Base-by-base conservation (phyloP, 2,113 vertebrate species). In the Chloroceryle aenea region DNA sequence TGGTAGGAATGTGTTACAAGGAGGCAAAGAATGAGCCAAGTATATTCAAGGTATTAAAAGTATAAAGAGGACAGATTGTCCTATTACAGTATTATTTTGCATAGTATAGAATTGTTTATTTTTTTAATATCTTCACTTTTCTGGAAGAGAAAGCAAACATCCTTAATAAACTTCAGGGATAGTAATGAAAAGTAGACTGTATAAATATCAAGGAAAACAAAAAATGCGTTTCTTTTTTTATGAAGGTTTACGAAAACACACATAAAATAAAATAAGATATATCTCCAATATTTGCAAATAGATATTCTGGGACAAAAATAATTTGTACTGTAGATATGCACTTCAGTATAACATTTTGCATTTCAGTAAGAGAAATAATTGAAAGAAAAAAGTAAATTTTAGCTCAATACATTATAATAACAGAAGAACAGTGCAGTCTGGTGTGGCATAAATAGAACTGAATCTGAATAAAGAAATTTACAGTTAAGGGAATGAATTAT, bases 401-500 rank as follows among this genome's bases (percentile, higher is more conserved):
- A 92, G 25, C 69, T 96, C 52, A 71, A 90, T 89, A 95, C 29
- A 81, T 81, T 83, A 78, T 77, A 90, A 94, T 85, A 94, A 92
- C 83, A 84, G 93, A 95, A 77, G 50, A 95, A 84, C 0, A 0
- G 56, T 92, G 78, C 68, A 90, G 89, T 93, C 47, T 97, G 73
- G 26, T 84, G 73, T 78, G 93, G 87, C 93, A 96, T 90, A 94
- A 95, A 84, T 92, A 93, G 90, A 95, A 71, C 86, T 85, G 76
- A 95, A 95, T 93, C 89, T 95, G 95, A 96, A 95, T 95, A 95
- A 95, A 95, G 91, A 93, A 95, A 90, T 95, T 93, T 93, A 86
- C 89, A 86, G 95, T 95, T 96, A 95, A 97, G 58, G 69, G 95
- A 97, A 95, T 95, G 91, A 95, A 91, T 96, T 97, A 96, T 95